Conservation (phyloP, 1,140 invertebrate genomes). For the Drosophila grimshawi region DNA sequence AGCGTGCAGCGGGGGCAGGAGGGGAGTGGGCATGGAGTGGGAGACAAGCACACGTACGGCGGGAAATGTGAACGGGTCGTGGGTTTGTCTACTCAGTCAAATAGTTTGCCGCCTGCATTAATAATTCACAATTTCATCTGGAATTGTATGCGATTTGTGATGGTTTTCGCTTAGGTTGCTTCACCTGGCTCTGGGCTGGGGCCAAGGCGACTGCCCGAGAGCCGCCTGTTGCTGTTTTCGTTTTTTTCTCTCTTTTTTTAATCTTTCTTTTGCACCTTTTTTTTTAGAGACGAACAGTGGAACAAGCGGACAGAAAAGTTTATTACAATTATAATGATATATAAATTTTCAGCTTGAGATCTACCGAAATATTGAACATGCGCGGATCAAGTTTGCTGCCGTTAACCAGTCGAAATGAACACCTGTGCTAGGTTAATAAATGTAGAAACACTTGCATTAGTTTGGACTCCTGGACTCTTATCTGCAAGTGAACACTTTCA, state of each 20-base stretch:
- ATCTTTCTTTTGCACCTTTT: slow-evolving; percentile 25
- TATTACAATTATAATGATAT: background rate
- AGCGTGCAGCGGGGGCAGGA: background rate
- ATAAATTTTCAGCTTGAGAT: no score
- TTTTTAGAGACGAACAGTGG: slow-evolving; percentile 19
- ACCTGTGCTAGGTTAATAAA: no score
- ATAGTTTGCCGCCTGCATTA: slow-evolving; percentile 81
- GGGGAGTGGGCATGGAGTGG: slow-evolving; percentile 5
- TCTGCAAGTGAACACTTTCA: background rate
- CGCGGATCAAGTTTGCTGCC: no score
- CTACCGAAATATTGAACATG: no score
- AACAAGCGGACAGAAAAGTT: background rate
- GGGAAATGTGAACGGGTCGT: slow-evolving; percentile 33
- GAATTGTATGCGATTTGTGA: slow-evolving; percentile 83
- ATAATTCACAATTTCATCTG: slow-evolving; percentile 84
- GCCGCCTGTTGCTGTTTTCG: slow-evolving; percentile 63
- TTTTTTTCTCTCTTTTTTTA: slow-evolving; percentile 22
- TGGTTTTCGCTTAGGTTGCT: slow-evolving; percentile 73
- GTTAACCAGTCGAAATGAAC: no score
- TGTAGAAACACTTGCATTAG: no score
- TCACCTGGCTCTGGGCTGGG: slow-evolving; percentile 26
- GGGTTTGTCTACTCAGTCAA: slow-evolving; percentile 80
- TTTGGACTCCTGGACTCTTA: no score
- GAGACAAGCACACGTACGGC: slow-evolving; percentile 51
- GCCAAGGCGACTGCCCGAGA: slow-evolving; percentile 43